Evolutionary conservation across 2,888 invertebrate genomes (phyloP), one percentile per base, ranked within the genome.

Genomic region (Saturnia pavonia): DNA sequence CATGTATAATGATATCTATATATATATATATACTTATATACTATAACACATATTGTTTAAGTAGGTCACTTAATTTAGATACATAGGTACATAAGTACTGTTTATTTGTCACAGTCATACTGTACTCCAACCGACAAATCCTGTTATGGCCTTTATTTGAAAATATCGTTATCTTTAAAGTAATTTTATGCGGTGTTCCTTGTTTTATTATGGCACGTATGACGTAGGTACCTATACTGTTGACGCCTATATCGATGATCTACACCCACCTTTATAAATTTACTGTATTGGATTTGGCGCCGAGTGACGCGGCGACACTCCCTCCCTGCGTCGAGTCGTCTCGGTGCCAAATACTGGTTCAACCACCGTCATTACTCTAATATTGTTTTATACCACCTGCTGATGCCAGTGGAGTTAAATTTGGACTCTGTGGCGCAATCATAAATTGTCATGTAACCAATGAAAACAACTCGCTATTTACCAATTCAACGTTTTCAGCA

Each of bases 291-390:
- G n/a, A n/a, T n/a, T n/a, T n/a, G n/a, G n/a, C 65, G 34, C 34
- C 57, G 16, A 63, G 48, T 71, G 71, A 71, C 71, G 68, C 27
- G 34, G 65, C 27, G 69, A 67, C 72, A 72, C 72, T 72, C 72
- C 71, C 72, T 72, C 72, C 57, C 25, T 12, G 54, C 60, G 22
- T 72, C 63, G 68, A 42, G 57, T 51, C 42, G 67, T 40, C 51
- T 19, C 51, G 51, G 51, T 69, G 69, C 72, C 67, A 72, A 72
- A 70, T 19, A 51, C 40, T 63, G 40, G 27, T 63, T 27, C 25
- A 25, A 57, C 63, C 16, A 34, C 8, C 19, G 19, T 19, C 63
- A 63, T 19, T 63, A 63, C 63, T 63, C 16, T 63, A 63, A 63
- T 34, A 40, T 63, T 34, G 40, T 60, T 57, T 57, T 57, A 57